phyloP scores from a whole-genome alignment of 2,113 vertebrate genomes.

The Desmodus rotundus region DNA sequence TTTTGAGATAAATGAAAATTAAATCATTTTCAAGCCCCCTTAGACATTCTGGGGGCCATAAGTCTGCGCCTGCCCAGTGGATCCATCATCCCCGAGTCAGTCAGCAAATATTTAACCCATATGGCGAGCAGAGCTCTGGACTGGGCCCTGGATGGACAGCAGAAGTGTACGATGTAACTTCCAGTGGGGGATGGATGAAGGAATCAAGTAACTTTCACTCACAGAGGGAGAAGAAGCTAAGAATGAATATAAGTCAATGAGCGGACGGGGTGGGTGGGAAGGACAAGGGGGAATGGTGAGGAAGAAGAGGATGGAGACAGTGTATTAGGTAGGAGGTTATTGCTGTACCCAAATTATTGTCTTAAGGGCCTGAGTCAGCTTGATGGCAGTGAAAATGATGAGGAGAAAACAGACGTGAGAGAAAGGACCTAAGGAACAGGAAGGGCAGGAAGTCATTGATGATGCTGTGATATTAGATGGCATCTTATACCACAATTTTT shows the following conservation, averaged over 20 bases:
- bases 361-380: background rate
- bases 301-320: accelerated
- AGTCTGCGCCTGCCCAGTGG: background rate
- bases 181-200: background rate
- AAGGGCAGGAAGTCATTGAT: background rate
- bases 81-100: background rate
- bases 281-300: too few relatives aligned
- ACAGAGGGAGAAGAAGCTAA: background rate
- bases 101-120: background rate
- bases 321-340: accelerated
- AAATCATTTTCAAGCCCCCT: background rate
- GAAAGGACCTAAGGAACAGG: background rate
- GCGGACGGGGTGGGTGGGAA: accelerated
- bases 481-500: background rate
- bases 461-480: background rate
- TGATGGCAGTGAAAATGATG: background rate
- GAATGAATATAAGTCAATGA: background rate
- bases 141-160: background rate
- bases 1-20: background rate
- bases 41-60: background rate
- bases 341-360: background rate
- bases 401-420: background rate
- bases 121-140: background rate
- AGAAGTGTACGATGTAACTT: background rate
- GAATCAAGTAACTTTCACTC: background rate